Conservation (phyloP, 2,888 invertebrate genomes). For the Gasteruption jaculator region DNA sequence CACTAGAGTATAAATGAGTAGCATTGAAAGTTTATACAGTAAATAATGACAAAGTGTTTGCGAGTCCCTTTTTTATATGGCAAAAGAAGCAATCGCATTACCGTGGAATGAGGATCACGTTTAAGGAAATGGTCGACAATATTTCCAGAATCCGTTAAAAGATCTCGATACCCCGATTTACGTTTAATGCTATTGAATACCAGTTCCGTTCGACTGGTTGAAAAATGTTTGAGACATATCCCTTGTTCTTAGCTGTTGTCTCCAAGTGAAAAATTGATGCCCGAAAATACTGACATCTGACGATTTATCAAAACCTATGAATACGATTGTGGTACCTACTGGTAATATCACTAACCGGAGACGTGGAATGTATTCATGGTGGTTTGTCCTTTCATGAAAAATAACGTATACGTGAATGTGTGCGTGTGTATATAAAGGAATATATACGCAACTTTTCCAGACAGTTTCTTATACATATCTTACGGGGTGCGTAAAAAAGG, state of each 20-base stretch:
- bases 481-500: slow-evolving; percentile 15
- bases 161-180: no score
- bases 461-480: slow-evolving; percentile 19
- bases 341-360: no score
- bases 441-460: slow-evolving; percentile 14
- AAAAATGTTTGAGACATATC: slow-evolving; percentile 39
- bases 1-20: no score
- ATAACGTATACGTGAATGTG: no score
- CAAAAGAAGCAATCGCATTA: slow-evolving; percentile 36
- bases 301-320: slow-evolving; percentile 46
- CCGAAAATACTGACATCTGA: slow-evolving; percentile 43
- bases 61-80: no score
- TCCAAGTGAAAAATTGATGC: slow-evolving; percentile 46
- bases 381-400: no score
- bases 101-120: slow-evolving; percentile 26
- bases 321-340: slow-evolving; percentile 15
- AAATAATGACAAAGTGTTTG: no score
- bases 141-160: slow-evolving; percentile 28
- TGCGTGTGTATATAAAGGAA: no score
- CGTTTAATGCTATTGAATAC: no score
- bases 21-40: no score
- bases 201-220: slow-evolving; percentile 45
- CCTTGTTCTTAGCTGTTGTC: slow-evolving; percentile 30
- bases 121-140: slow-evolving; percentile 39
- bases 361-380: no score